Evolutionary conservation across 2,113 vertebrate species (phyloP).

Genomic region (Zingel zingel): DNA sequence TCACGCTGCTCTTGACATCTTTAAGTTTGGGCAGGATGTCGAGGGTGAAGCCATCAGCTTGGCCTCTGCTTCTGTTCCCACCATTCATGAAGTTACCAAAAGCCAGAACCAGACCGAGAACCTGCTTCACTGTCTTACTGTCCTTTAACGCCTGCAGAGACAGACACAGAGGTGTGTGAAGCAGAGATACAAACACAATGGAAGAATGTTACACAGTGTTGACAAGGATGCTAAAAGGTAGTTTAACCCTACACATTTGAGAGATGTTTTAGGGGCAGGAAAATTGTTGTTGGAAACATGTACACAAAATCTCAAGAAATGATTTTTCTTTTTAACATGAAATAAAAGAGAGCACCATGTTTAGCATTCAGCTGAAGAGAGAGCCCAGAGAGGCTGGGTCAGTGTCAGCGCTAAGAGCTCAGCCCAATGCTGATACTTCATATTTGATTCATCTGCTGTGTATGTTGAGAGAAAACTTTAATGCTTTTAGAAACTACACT

Average conservation of each 20-base stretch:
- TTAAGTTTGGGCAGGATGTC: slow-evolving; percentile 98
- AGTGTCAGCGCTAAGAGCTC: no score
- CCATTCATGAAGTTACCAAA: slow-evolving; percentile 99
- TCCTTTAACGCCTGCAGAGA: slow-evolving; percentile 87
- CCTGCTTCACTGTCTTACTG: slow-evolving; percentile 87
- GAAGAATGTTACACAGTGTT: neutral
- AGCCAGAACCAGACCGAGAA: slow-evolving; percentile 94
- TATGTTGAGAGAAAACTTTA: no score
- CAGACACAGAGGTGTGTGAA: neutral
- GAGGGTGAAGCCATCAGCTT: slow-evolving; percentile 95
- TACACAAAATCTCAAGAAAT: neutral
- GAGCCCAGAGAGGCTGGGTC: neutral
- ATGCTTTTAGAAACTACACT: no score
- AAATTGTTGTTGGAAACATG: neutral
- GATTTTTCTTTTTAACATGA: neutral
- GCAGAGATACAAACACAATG: neutral
- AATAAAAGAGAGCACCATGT: neutral
- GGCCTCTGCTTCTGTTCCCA: slow-evolving; percentile 95
- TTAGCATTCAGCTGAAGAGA: neutral
- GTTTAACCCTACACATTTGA: neutral
- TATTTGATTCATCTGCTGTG: no score
- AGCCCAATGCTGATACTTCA: no score
- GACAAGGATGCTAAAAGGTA: neutral
- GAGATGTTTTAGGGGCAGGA: neutral
- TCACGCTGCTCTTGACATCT: slow-evolving; percentile 99